Conservation (phyloP, 1,140 invertebrate species). For the Drosophila prosaltans region DNA sequence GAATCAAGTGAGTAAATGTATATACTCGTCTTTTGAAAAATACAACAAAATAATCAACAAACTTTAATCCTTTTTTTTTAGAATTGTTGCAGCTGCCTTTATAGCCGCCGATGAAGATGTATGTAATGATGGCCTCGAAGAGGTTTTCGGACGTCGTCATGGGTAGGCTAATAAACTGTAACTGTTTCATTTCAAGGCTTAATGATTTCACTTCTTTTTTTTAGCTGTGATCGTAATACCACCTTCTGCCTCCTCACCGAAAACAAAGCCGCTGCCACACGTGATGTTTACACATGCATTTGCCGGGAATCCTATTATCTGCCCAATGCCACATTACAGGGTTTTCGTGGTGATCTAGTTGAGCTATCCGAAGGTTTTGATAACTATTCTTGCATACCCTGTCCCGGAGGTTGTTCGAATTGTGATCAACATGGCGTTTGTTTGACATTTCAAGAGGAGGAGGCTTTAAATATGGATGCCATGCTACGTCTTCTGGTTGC, state of each 20-base stretch:
- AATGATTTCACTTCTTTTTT: neutral
- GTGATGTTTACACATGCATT: slow-evolving; percentile 83
- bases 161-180: slow-evolving; percentile 46
- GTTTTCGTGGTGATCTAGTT: slow-evolving; percentile 83
- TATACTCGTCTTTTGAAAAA: no score
- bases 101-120: slow-evolving; percentile 82
- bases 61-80: slow-evolving; percentile 27
- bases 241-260: slow-evolving; percentile 80
- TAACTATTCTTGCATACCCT: slow-evolving; percentile 85
- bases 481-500: slow-evolving; percentile 87
- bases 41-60: no score
- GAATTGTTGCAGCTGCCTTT: slow-evolving; percentile 82
- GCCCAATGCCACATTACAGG: slow-evolving; percentile 83
- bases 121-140: slow-evolving; percentile 82
- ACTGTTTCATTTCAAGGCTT: neutral
- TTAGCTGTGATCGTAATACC: slow-evolving; percentile 82
- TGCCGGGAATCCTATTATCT: slow-evolving; percentile 84
- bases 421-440: slow-evolving; percentile 85
- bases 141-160: slow-evolving; percentile 80
- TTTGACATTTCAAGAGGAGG: slow-evolving; percentile 83
- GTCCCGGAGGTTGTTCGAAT: slow-evolving; percentile 84
- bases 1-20: slow-evolving; percentile 67
- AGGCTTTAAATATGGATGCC: slow-evolving; percentile 84
- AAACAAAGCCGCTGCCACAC: slow-evolving; percentile 58
- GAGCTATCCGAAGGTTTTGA: slow-evolving; percentile 81